A percentile compares a stretch with the other conserved stretches of the same genome.
Evolutionary conservation across 2,113 vertebrate species (phyloP).

Genomic region (Sander lucioperca): DNA sequence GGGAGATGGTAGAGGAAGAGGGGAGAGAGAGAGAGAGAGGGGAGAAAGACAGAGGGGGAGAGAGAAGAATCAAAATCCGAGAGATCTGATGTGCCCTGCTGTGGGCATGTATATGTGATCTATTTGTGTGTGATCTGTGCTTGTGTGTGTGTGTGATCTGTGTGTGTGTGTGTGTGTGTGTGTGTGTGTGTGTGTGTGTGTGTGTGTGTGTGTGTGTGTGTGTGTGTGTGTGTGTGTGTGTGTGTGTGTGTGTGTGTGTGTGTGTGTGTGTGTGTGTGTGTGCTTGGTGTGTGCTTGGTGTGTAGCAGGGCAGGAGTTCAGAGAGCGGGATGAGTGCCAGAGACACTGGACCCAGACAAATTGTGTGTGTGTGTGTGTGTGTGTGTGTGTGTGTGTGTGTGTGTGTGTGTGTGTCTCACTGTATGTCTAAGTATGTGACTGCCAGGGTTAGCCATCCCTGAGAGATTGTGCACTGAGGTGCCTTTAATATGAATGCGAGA

Average conservation of each 20-base stretch:
- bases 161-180: constrained; percentile 49
- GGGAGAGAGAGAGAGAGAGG: constrained; percentile 7
- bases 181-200: too few species aligned
- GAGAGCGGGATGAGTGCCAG: constrained; percentile 60
- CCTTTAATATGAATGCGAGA: constrained; percentile 76
- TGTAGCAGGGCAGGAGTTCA: constrained; percentile 72
- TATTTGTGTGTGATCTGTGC: constrained; percentile 43
- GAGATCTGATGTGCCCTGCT: constrained; percentile 71
- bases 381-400: constrained; percentile 30
- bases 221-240: constrained; percentile 42
- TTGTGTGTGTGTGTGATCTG: constrained; percentile 7
- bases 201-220: constrained; percentile 26
- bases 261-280: too few species aligned
- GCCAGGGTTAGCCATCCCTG: constrained; percentile 75
- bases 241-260: not conserved
- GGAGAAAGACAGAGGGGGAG: constrained; percentile 52
- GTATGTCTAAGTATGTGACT: constrained; percentile 70
- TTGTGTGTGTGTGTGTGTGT: constrained; percentile 31
- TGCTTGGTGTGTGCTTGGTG: constrained; percentile 9
- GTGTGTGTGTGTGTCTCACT: constrained; percentile 27
- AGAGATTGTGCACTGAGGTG: constrained; percentile 80
- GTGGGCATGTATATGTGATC: constrained; percentile 63
- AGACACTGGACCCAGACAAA: constrained; percentile 59
- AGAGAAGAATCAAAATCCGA: constrained; percentile 56
- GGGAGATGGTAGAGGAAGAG: constrained; percentile 63